Base-by-base conservation (phyloP, 2,113 vertebrate species). In the Uria lomvia region DNA sequence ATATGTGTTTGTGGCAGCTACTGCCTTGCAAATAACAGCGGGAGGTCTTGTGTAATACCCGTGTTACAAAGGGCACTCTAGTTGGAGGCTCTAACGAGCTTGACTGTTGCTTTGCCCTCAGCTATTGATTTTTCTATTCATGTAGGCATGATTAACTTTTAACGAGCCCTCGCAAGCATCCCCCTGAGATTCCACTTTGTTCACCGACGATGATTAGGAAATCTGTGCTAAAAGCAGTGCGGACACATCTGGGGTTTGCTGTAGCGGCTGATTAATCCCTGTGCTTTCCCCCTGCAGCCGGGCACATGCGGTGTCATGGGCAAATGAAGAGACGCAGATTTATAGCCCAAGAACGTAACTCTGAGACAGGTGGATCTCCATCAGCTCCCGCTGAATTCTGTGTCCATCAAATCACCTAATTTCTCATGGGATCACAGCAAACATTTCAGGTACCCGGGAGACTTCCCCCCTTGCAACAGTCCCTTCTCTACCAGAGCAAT, bases 241-340 rank as follows among this genome's bases (percentile, higher is more conserved):
- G 72, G 72, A 56, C 83, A 89, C 60, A 74, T 66, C 53, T 66
- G 81, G 73, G 53, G 15, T 56, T 65, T 77, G 70, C 70, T 85
- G 58, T 43, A 34, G 66, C 0, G 1, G 38, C 32, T 70, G 36
- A 90, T 80, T 88, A 86, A 73, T 76, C 42, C 66, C 66, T 0
- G 0, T 0, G 7, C 32, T 92, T 74, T 59, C 26, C 47, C 5
- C 0, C 0, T 29, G 22, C 55, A 74, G 68, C 8, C 0, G 0
- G 43, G 32, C 47, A 74, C 1, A 0, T 27, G 36, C 4, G 34
- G 50, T n/a, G 23, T 42, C 20, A 5, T 4, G 55, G 67, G 49
- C 45, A 83, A 47, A 77, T 26, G 43, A 38, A 67, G 34, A 90
- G 62, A 50, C 8, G 23, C 2, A 12, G 13, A 42, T 50, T 73